A percentile compares a stretch with the other conserved stretches of the same genome.
Conservation (phyloP, 2,113 vertebrate genomes). For the Chauna torquata region DNA sequence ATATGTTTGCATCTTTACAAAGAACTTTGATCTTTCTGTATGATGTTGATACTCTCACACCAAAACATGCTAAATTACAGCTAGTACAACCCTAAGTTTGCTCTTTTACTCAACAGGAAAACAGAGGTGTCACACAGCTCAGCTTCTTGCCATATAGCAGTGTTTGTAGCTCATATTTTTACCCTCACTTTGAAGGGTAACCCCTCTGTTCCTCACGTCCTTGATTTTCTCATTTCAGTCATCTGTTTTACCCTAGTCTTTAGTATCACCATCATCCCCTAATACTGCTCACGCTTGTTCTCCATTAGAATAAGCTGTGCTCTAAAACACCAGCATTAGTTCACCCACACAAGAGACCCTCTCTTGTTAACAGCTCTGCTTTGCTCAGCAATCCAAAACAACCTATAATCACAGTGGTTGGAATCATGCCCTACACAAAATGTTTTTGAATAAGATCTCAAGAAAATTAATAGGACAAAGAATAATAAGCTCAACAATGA, state of each 20-base stretch:
- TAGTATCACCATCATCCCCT: background rate
- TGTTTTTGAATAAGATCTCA: constrained; percentile 30
- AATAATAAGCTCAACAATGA: constrained; percentile 64
- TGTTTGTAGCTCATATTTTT: background rate
- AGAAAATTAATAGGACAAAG: constrained; percentile 26
- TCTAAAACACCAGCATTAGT: background rate
- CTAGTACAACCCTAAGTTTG: background rate
- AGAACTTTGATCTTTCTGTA: background rate
- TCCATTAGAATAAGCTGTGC: background rate
- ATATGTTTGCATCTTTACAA: background rate
- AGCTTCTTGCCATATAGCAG: background rate
- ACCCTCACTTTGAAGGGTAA: background rate
- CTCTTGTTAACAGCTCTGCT: background rate
- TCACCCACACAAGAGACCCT: background rate
- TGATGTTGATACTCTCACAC: background rate
- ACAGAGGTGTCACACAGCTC: background rate
- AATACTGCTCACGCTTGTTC: background rate
- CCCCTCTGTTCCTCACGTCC: background rate
- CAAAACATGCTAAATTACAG: background rate
- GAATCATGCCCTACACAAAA: constrained; percentile 2
- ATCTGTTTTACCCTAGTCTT: background rate
- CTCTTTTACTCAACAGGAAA: background rate
- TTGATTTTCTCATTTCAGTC: background rate
- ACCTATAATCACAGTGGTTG: background rate
- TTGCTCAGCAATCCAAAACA: constrained; percentile 7